These are phyloP conservation scores for Drosophila ercepeae DNA, from an alignment of 1,140 invertebrate species.

Conservation along the genomic window DNA sequence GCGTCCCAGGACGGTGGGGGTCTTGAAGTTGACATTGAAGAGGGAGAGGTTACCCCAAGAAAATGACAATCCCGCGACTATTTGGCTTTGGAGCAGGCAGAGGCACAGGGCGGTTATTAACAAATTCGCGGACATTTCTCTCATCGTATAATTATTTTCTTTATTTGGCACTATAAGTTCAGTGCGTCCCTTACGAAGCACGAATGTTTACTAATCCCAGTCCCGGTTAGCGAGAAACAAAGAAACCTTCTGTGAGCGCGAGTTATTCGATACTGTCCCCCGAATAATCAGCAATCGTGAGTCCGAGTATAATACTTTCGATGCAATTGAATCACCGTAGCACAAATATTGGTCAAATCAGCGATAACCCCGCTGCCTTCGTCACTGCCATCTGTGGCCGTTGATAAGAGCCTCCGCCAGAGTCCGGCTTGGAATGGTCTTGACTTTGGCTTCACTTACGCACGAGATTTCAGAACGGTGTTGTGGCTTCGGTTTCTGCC, in stretches of 20 bases:
- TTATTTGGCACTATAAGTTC: conserved; percentile 6
- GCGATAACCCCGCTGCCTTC: conserved; percentile 60
- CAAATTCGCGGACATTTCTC: conserved; percentile 15
- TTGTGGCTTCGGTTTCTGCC: neutral
- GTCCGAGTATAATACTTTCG: conserved; percentile 49
- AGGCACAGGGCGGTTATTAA: conserved; percentile 33
- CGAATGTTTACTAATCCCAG: conserved; percentile 58
- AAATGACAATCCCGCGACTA: conserved; percentile 44
- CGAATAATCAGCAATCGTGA: conserved; percentile 14
- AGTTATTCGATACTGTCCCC: conserved; percentile 34
- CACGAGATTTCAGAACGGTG: conserved; percentile 44
- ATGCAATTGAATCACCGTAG: conserved; percentile 62
- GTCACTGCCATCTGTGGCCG: conserved; percentile 25
- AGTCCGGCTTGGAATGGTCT: conserved; percentile 60
- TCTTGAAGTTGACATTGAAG: conserved; percentile 65
- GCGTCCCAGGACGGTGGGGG: conserved; percentile 37
- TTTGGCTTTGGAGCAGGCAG: conserved; percentile 18
- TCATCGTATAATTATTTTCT: conserved; percentile 14
- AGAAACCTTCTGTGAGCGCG: conserved; percentile 55
- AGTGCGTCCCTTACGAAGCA: conserved; percentile 40
- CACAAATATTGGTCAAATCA: conserved; percentile 55
- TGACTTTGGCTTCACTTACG: conserved; percentile 66
- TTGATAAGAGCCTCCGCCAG: conserved; percentile 46
- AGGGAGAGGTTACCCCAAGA: conserved; percentile 53
- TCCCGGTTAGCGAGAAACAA: conserved; percentile 41